Evolutionary conservation across 2,797 vertebrate species (phyloP), one percentile per base, ranked within the genome.

Genomic region (Gephyroberyx darwinii): DNA sequence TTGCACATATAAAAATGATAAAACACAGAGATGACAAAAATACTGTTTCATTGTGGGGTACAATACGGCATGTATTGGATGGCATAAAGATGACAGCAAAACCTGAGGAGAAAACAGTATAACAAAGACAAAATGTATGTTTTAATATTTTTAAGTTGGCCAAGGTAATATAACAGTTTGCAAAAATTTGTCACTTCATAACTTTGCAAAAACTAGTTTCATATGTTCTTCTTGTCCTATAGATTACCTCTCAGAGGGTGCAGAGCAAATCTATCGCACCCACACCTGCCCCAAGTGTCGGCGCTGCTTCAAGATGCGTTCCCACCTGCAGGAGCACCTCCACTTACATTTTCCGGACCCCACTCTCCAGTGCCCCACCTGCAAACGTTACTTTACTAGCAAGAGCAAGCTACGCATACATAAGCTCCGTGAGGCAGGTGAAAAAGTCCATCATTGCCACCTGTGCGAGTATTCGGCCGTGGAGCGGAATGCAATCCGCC

Each of bases 321-420:
- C 97, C 0, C 98, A 99, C 80, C 92, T 99, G 65, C 93, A 94
- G 69, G 97, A 99, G 69, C 98, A 99, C 75, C 93, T 98, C 1
- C 96, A 95, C 50, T 78, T 98, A 13, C 98, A 99, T 75, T 98
- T 96, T 59, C 97, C 98, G 0, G 96, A 99, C 82, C 96, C 97
- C 20, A 93, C 90, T 68, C 95, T 99, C 62, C 97, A 98, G 90
- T 99, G 98, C 84, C 94, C 96, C 75, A 95, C 94, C 88, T 99
- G 98, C 88, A 90, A 94, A 83, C 96, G 94, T 56, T 94, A 93
- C 92, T 99, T 99, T 88, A 98, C 96, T 88, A 99, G 97, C 86
- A 96, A 95, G 78, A 99, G 96, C 92, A 99, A 99, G 83, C 92
- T 99, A 31, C 96, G 95, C 61, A 90, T 97, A 30, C 98, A 99